Conservation (phyloP, 2,113 vertebrate genomes). For the Scortum barcoo region DNA sequence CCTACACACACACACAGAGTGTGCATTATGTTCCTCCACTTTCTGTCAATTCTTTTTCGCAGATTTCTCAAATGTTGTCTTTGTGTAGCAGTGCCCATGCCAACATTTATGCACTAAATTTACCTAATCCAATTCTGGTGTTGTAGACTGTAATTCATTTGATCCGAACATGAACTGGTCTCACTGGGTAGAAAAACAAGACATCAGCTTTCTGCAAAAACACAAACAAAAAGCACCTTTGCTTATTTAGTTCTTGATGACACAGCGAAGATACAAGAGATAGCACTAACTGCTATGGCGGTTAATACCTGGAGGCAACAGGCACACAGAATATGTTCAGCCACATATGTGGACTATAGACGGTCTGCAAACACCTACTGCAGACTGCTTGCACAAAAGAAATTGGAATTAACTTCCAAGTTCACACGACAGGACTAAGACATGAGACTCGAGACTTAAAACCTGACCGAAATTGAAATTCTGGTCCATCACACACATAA, state of each 20-base stretch:
- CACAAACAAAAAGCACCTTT: conserved; percentile 40
- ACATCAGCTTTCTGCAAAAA: conserved; percentile 52
- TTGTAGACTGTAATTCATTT: neutral
- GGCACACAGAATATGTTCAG: conserved; percentile 33
- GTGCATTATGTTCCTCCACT: neutral
- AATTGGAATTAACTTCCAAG: neutral
- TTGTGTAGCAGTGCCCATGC: neutral
- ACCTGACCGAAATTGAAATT: neutral
- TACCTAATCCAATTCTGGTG: neutral
- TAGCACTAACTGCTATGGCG: conserved; percentile 29
- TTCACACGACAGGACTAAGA: too few relatives aligned
- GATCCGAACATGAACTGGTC: conserved; percentile 30
- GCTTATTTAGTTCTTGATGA: conserved; percentile 58
- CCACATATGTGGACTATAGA: neutral
- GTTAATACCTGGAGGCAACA: conserved; percentile 61
- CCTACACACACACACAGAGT: neutral
- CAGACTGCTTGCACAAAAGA: neutral
- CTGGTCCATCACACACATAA: neutral
- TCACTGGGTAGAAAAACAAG: conserved; percentile 39
- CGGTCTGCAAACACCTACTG: neutral
- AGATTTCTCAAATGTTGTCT: too few relatives aligned
- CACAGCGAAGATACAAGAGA: conserved; percentile 68
- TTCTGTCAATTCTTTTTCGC: neutral
- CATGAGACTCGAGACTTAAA: too few relatives aligned
- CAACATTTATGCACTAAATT: neutral